These are phyloP conservation scores for Deilephila elpenor DNA, from an alignment of 2,888 invertebrate genomes.

Conservation along the genomic window DNA sequence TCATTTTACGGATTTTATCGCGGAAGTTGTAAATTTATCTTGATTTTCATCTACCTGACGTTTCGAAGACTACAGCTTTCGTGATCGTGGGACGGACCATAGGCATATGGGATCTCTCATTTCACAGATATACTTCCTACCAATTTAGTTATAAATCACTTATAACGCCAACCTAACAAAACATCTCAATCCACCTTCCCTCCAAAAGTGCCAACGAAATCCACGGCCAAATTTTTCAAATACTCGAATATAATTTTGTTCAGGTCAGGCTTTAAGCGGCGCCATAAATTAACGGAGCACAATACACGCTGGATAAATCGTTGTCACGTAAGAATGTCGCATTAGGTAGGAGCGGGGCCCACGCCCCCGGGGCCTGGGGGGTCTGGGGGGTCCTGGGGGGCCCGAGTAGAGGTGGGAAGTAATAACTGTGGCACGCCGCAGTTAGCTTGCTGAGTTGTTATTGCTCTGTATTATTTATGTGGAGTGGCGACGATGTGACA, in stretches of 20 bases:
- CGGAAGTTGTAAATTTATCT: too few relatives aligned
- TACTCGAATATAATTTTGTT: constrained; percentile 68
- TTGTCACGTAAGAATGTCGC: constrained; percentile 83
- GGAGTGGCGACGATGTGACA: constrained; percentile 64
- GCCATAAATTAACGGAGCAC: constrained; percentile 77
- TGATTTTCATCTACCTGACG: too few relatives aligned
- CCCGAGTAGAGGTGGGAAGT: constrained; percentile 47
- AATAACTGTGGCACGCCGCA: constrained; percentile 78
- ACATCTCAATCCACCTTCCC: not conserved
- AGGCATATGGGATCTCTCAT: too few relatives aligned
- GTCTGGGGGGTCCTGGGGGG: constrained; percentile 30
- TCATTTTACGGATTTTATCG: too few relatives aligned
- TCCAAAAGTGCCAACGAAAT: constrained; percentile 3
- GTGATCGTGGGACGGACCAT: too few relatives aligned
- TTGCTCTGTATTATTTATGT: constrained; percentile 80
- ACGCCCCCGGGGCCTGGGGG: constrained; percentile 38
- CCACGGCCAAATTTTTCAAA: constrained; percentile 34
- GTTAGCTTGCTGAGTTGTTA: constrained; percentile 74
- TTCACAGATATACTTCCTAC: too few relatives aligned
- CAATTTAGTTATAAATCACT: too few relatives aligned
- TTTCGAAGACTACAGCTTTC: too few relatives aligned
- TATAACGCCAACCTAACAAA: not conserved
- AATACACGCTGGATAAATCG: constrained; percentile 83
- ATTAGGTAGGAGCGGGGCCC: constrained; percentile 61
- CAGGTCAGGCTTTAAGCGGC: constrained; percentile 67